Evolutionary conservation across 2,888 invertebrate genomes (phyloP), one percentile per base, ranked within the genome.

Genomic region (Drosophila pegasa): DNA sequence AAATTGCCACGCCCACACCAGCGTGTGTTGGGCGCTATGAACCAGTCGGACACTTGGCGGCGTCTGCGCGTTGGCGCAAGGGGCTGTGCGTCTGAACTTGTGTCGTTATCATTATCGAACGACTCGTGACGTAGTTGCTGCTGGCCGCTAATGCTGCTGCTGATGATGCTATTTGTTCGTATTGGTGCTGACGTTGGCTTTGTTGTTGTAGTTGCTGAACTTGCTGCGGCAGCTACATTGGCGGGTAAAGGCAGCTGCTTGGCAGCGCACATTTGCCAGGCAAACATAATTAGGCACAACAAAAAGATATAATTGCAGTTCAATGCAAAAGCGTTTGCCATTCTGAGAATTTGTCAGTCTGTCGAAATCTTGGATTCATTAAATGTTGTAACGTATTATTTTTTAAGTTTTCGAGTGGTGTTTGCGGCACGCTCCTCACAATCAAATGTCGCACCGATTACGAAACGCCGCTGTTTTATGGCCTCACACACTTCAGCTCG

Each of bases 1-100:
- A 95, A 94, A 89, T 95, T 95, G 1, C 98, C 98, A 82, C 96
- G 96, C 25, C 98, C 98, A 92, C 98, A 98, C 98, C 98, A 98
- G 90, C 97, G 96, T 0, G 98, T 98, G 50, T 98, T 98, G 0
- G 98, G 98, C 48, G 97, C 95, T 72, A 97, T 95, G 62, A 97
- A 93, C 80, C 96, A 92, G 90, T 96, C 96, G 14, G 90, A 89
- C 20, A 91, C 72, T 63, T 89, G 87, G 9, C 92, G 92, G 50
- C 91, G 85, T 12, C 43, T 41, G 4, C 72, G 69, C 72, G 76
- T 33, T 18, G 51, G 48, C 18, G 60, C 38, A 12, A 41, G n/a
- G 12, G 43, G 43, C 25, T 33, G 60, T 47, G 31, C 52, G 40
- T 35, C 55, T 18, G 47, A 52, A 47, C 33, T 45, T 18, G 20